Base-by-base conservation (phyloP, 2,888 invertebrate genomes). In the Crematogaster levior region DNA sequence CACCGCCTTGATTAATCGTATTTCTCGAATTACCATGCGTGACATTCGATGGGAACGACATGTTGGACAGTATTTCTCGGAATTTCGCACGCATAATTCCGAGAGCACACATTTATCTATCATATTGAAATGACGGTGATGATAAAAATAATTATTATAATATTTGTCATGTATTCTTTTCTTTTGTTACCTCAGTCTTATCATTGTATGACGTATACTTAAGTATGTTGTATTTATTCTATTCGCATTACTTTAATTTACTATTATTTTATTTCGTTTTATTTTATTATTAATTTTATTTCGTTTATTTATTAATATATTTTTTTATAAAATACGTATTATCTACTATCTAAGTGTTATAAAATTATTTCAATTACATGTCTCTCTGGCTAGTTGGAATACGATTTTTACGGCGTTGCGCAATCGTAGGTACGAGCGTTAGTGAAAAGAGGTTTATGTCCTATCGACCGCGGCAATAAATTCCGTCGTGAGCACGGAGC, bases 401-500 rank as follows among this genome's bases (percentile, higher is more conserved):
- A 15, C 37, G 37, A 63, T 51, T 75, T 65, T 75, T 75, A 63
- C 12, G 63, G 12, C 37, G 37, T 63, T 63, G n/a, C 63, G 21
- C 24, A 63, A 75, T 75, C 63, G 27, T 15, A 46, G 0, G 15
- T 37, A 61, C 5, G 6, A 48, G 37, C 24, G 0, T 1, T n/a
- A 40, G 24, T 5, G 24, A 75, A 75, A 51, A 48, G 63, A 51
- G 63, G 48, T 74, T 74, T 74, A 74, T 51, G 75, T 51, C n/a
- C 75, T 51, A 63, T 63, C 51, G 46, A 40, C 18, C 60, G 63
- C 48, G 48, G n/a, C n/a, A 51, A 75, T 75, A 75, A 75, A 75
- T 65, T 7, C 48, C 37, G 34, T n/a, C 18, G 21, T 18, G 34
- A 48, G 34, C 34, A 46, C 6, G 15, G 18, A 61, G 74, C 7